Evolutionary conservation across 2,113 vertebrate species (phyloP).

Genomic region (Lycocorax pyrrhopterus): DNA sequence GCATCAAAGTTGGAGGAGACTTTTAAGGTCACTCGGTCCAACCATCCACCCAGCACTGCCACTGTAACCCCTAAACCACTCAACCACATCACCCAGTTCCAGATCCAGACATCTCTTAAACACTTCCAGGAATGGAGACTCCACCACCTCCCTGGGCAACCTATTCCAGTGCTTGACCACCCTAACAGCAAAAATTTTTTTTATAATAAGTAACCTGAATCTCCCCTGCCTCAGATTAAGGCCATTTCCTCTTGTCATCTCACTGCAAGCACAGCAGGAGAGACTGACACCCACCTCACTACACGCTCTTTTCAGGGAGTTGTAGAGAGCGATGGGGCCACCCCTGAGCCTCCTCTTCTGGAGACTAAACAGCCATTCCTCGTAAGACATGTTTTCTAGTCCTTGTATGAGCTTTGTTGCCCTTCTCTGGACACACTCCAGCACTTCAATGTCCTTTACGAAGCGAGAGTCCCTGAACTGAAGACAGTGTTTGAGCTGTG

Average conservation of each 20-base stretch:
- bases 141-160: neutral
- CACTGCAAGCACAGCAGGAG: neutral
- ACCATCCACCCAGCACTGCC: neutral
- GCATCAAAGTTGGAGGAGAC: neutral
- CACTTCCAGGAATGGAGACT: neutral
- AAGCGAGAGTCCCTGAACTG: rapidly evolving
- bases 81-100: neutral
- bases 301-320: neutral
- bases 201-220: neutral
- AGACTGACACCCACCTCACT: rapidly evolving
- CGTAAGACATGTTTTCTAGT: neutral
- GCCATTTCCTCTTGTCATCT: neutral
- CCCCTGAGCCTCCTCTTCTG: neutral
- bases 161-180: neutral
- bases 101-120: neutral
- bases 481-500: neutral
- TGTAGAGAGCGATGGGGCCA: neutral
- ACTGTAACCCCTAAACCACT: neutral
- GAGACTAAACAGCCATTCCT: neutral
- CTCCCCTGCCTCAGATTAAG: neutral
- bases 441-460: neutral
- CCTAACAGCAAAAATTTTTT: neutral
- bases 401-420: neutral
- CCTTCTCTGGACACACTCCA: neutral
- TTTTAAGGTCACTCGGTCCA: neutral